Base-by-base conservation (phyloP, 2,797 vertebrate genomes). In the Nannoperca obscura region DNA sequence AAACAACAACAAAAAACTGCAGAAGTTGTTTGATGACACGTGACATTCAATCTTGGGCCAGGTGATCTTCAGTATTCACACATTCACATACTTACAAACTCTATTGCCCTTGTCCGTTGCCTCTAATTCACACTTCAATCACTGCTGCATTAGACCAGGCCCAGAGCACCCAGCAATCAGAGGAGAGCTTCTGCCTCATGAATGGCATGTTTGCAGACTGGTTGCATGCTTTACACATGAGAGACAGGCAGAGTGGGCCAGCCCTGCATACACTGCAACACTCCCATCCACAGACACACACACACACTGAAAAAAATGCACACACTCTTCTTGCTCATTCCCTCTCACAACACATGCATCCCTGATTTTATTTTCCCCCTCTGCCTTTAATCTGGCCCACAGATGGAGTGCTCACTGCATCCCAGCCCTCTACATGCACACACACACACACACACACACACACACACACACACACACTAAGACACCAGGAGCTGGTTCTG, bases 381-480 rank as follows among this genome's bases (percentile, higher is more conserved):
- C 70, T 32, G 71, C 74, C 79, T 90, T 87, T 90, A 91, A 92
- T 94, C 92, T 93, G 91, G 86, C 85, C 73, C 71, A 72, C 91
- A 94, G 92, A 94, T 93, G 92, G 85, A 85, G 49, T 59, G 65
- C 71, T 82, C 70, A 81, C 67, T 84, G 66, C 85, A 72, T 62
- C 74, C 85, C 68, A 75, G 72, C 49, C 68, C 67, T 77, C 57
- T 11, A 68, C 67, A 63, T 66, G 76, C 66, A 72, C 59, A 59
- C 61, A 78, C 61, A 78, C 61, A 54, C 47, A 62, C 59, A 59
- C 42, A 49, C 73, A 70, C 70, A 78, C 78, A 80, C 24, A 74
- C 65, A 76, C 60, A 72, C 78, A 78, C 68, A 74, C 53, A 57
- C 60, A 44, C 15, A 27, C 24, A 27, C 24, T 27, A 8, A 82